These are phyloP conservation scores for Melanotus villosus DNA, from an alignment of 2,888 invertebrate genomes.

Conservation along the genomic window DNA sequence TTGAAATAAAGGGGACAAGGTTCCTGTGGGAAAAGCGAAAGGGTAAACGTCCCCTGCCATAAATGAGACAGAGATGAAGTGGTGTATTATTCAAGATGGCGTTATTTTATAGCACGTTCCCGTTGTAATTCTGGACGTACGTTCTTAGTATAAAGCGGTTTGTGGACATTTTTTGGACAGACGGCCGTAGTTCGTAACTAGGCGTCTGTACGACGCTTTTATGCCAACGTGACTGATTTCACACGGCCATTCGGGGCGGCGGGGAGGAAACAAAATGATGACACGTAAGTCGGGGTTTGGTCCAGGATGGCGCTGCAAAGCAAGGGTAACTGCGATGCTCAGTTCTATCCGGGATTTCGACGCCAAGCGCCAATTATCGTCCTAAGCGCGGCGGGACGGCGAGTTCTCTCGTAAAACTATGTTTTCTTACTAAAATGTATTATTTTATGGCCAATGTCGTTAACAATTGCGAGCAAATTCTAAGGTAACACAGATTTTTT, in stretches of 20 bases:
- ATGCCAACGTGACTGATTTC: constrained; percentile 28
- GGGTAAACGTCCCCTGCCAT: neutral
- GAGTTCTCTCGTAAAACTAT: constrained; percentile 32
- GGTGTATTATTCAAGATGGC: constrained; percentile 34
- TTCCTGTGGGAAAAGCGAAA: constrained; percentile 13
- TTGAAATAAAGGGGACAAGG: constrained; percentile 17
- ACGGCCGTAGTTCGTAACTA: neutral
- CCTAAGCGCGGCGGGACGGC: constrained; percentile 31
- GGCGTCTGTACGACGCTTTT: neutral
- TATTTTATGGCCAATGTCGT: constrained; percentile 58
- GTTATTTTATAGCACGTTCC: constrained; percentile 15
- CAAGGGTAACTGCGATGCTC: constrained; percentile 45
- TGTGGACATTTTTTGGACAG: constrained; percentile 3
- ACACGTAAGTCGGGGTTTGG: constrained; percentile 28
- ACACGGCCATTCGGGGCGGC: constrained; percentile 1
- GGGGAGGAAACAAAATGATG: constrained; percentile 14
- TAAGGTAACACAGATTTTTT: constrained; percentile 53
- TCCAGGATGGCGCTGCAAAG: constrained; percentile 35
- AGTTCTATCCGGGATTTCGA: constrained; percentile 48
- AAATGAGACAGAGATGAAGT: constrained; percentile 27
- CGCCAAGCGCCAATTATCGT: constrained; percentile 39
- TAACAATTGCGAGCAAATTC: constrained; percentile 57
- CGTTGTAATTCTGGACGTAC: constrained; percentile 12
- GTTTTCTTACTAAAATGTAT: constrained; percentile 52
- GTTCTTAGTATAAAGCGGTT: neutral